Evolutionary conservation across 2,113 vertebrate species (phyloP).

Genomic region (Pavo muticus): DNA sequence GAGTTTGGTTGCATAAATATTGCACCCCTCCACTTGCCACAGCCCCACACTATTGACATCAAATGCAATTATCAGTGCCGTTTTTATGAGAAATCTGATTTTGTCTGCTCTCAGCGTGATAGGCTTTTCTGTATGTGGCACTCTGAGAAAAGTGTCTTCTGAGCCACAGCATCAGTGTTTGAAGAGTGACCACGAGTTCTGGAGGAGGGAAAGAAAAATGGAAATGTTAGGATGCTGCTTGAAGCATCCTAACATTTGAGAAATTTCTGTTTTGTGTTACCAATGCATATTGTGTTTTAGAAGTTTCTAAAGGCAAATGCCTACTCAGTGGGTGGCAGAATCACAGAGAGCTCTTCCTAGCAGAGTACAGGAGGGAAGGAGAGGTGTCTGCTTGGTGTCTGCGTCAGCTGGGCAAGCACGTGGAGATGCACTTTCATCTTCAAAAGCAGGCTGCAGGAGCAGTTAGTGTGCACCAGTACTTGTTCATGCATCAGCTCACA

Average conservation of each 20-base stretch:
- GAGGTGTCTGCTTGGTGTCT: background rate
- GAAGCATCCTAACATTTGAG: background rate
- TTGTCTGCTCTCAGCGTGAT: background rate
- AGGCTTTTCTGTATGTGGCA: background rate
- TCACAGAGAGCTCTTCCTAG: background rate
- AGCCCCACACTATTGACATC: background rate
- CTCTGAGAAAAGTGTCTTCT: background rate
- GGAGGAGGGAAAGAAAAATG: conserved; percentile 5
- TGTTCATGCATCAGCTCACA: background rate
- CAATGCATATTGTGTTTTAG: conserved; percentile 15
- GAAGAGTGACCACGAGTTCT: background rate
- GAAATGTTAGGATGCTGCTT: background rate
- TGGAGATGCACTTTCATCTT: background rate
- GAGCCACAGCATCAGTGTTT: background rate
- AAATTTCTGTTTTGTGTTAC: conserved; percentile 31
- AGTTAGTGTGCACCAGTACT: background rate
- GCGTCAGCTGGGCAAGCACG: background rate
- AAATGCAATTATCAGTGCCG: background rate
- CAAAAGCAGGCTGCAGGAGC: background rate
- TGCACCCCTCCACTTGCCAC: background rate
- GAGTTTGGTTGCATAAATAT: background rate
- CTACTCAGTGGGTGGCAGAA: conserved; percentile 13
- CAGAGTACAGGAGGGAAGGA: background rate
- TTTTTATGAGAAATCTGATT: conserved; percentile 1
- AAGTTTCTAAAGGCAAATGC: conserved; percentile 44